A percentile compares a stretch with the other conserved stretches of the same genome.
phyloP scores from a whole-genome alignment of 2,888 invertebrate genomes.

The Drosophila kanekoi region DNA sequence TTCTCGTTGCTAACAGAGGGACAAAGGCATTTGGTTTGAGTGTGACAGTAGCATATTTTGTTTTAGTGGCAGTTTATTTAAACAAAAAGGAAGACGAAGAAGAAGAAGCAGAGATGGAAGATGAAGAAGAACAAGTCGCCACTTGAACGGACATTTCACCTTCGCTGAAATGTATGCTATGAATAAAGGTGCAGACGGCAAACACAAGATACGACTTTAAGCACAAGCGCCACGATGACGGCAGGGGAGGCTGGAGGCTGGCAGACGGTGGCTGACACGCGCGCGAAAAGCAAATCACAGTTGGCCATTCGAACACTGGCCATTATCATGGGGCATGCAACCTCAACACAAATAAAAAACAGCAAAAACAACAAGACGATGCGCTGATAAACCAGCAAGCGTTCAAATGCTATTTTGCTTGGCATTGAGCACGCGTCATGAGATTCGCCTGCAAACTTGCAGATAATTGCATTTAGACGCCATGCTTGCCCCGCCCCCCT shows the following conservation, averaged over 20 bases:
- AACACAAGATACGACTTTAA: constrained; percentile 18
- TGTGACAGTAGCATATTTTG: constrained; percentile 66
- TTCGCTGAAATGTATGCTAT: constrained; percentile 59
- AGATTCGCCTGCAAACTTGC: constrained; percentile 51
- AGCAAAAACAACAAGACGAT: not conserved
- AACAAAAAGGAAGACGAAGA: constrained; percentile 11
- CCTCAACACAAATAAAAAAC: constrained; percentile 37
- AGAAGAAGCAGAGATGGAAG: not conserved
- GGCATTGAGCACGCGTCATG: constrained; percentile 60
- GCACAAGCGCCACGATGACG: not conserved
- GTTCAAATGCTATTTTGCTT: constrained; percentile 66
- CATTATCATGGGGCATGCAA: constrained; percentile 50
- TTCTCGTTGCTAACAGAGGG: constrained; percentile 46
- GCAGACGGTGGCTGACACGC: constrained; percentile 12
- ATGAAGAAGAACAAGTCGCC: constrained; percentile 19
- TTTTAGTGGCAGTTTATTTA: constrained; percentile 50
- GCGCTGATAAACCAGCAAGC: constrained; percentile 43
- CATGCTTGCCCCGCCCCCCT: constrained; percentile 11
- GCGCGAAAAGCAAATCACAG: constrained; percentile 35
- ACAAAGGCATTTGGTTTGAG: constrained; percentile 67
- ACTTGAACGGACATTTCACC: constrained; percentile 60
- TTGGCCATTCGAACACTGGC: constrained; percentile 49
- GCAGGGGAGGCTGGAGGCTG: not conserved
- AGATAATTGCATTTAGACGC: constrained; percentile 74
- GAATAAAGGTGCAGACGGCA: constrained; percentile 31